These are phyloP conservation scores for Sesamia inferens DNA, from an alignment of 2,888 invertebrate genomes.

Conservation along the genomic window DNA sequence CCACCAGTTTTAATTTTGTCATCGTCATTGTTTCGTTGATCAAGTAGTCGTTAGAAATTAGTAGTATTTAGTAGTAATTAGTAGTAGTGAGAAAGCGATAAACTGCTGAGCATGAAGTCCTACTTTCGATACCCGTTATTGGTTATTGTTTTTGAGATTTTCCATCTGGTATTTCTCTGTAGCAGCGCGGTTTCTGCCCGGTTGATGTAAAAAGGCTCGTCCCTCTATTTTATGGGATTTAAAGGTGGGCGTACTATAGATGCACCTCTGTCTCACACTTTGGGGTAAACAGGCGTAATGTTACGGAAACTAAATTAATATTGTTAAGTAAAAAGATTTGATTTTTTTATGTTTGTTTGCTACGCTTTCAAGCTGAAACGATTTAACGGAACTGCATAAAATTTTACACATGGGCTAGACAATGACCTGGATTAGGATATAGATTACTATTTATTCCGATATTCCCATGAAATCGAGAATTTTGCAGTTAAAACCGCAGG, in stretches of 20 bases:
- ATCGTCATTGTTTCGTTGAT: too few species aligned
- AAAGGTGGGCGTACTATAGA: neutral
- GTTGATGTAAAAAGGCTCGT: neutral
- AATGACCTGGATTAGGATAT: neutral
- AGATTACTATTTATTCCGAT: neutral
- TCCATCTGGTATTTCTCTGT: neutral
- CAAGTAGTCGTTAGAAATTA: too few species aligned
- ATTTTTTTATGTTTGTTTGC: too few species aligned
- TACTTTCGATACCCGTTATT: neutral
- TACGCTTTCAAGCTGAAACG: too few species aligned
- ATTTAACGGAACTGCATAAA: too few species aligned
- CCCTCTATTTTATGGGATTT: neutral
- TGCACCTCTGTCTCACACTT: neutral
- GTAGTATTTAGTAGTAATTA: too few species aligned
- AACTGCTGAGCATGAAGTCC: neutral
- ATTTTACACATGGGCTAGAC: neutral
- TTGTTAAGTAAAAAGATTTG: too few species aligned
- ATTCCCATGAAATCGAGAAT: accelerated
- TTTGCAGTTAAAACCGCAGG: neutral
- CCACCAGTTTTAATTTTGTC: too few species aligned
- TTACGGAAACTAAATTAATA: too few species aligned
- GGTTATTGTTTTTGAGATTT: neutral
- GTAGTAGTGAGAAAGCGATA: too few species aligned
- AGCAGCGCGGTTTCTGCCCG: too few species aligned
- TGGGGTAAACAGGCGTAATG: neutral